Base-by-base conservation (phyloP, 2,888 invertebrate species). In the Ctena decussata region DNA sequence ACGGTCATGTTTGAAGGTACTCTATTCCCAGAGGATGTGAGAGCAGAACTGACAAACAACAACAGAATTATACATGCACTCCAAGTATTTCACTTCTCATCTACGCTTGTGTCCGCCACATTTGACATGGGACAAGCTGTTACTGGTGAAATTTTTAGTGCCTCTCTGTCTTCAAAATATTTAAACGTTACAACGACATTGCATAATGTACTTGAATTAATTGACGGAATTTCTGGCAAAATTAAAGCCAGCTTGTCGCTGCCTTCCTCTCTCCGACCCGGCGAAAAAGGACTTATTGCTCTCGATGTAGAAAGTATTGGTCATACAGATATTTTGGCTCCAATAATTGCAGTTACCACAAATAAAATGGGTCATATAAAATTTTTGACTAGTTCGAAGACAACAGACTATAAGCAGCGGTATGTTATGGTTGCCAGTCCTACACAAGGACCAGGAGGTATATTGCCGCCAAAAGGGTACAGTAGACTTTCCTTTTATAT, bases 1-100 rank as follows among this genome's bases (percentile, higher is more conserved):
- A 84, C 86, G 18, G 15, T 86, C 3, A 60, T 49, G n/a, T 53
- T 84, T 27, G 39, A 73, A 65, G 86, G 86, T 41, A 79, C 83
- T 8, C n/a, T 84, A 15, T 70, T 84, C 32, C 79, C 80, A 24
- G 73, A 53, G 27, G 84, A 84, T 37, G 44, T 78, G 24, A 39
- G 39, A 39, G 76, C 72, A n/a, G 8, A 24, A 49, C 32, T 86
- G 5, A 65, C 53, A 18, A 81, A 72, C 35, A 39, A 71, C 12
- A 69, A 69, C 41, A 27, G 15, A 12, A 6, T 24, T 3, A 37
- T 80, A 21, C 27, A 46, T 57, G 46, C 53, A 44, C 41, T 72
- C 2, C 18, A 41, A n/a, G 21, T 32, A 0, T 71, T 60, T 37
- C 46, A 74, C n/a, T 86, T 86, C 69, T 81, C 86, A 0, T 81